phyloP scores from a whole-genome alignment of 2,888 invertebrate genomes.

The Plebejus argus region DNA sequence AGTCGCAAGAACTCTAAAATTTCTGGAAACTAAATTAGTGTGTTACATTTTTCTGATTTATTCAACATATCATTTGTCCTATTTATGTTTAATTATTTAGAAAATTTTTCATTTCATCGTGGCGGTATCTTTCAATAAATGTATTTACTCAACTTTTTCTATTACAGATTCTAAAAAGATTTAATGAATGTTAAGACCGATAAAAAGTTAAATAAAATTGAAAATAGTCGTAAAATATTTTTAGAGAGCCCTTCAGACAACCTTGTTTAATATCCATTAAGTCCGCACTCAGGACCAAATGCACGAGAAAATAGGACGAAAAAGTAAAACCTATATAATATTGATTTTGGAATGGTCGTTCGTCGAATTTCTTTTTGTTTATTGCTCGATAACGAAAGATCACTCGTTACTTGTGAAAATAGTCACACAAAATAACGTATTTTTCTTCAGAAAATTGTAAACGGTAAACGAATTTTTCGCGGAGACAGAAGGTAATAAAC shows the following conservation, averaged over 20 bases:
- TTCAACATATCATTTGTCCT: too few relatives aligned
- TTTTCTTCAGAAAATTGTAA: not conserved
- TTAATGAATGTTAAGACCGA: not conserved
- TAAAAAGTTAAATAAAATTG: slow-evolving; percentile 4
- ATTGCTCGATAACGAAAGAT: not conserved
- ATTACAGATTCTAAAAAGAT: not conserved
- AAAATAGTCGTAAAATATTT: not conserved
- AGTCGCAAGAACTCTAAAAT: too few relatives aligned
- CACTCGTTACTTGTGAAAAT: not conserved
- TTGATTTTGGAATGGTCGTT: not conserved
- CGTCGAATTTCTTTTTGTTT: not conserved
- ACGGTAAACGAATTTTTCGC: not conserved
- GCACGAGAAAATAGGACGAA: not conserved
- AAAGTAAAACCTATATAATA: not conserved
- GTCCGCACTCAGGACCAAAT: slow-evolving; percentile 3
- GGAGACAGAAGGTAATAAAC: not conserved
- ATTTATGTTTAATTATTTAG: too few relatives aligned
- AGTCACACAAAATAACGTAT: not conserved
- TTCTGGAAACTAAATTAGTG: too few relatives aligned
- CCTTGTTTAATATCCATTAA: slow-evolving; percentile 2
- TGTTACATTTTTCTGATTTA: too few relatives aligned
- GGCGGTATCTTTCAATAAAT: not conserved
- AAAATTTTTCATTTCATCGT: not conserved
- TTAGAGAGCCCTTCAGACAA: slow-evolving; percentile 13
- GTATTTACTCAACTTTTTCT: not conserved